A percentile compares a stretch with the other conserved stretches of the same genome.
Conservation (phyloP, 2,888 invertebrate genomes). For the Macrophya alboannulata region DNA sequence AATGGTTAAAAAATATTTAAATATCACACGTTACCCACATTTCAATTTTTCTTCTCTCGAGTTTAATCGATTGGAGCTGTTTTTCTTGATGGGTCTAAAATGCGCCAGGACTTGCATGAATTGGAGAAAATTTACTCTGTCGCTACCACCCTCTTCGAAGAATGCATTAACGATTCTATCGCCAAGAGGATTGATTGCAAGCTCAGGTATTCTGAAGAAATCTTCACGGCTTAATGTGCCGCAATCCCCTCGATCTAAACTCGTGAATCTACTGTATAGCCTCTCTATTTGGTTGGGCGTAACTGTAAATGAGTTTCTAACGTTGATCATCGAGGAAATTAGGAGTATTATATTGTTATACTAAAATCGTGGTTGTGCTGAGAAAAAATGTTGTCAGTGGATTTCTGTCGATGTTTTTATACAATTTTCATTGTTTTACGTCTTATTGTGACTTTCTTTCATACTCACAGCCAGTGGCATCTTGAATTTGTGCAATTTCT, state of each 20-base stretch:
- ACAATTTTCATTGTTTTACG: neutral
- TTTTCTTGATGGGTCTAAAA: slow-evolving; percentile 96
- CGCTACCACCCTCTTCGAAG: slow-evolving; percentile 93
- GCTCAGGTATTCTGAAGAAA: slow-evolving; percentile 97
- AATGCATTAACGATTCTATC: slow-evolving; percentile 99
- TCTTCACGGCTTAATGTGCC: slow-evolving; percentile 98
- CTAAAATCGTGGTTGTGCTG: neutral
- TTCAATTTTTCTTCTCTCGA: slow-evolving; percentile 96
- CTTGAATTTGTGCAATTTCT: slow-evolving; percentile 98
- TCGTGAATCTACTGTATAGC: slow-evolving; percentile 97
- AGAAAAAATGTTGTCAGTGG: neutral
- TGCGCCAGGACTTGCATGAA: slow-evolving; percentile 98
- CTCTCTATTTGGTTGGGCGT: slow-evolving; percentile 99
- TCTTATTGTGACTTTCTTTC: neutral
- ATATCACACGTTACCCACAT: slow-evolving; percentile 84
- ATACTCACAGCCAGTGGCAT: slow-evolving; percentile 98
- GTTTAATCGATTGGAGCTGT: slow-evolving; percentile 94
- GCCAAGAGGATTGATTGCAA: slow-evolving; percentile 99
- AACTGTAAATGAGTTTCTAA: slow-evolving; percentile 83
- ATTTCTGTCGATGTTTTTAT: neutral
- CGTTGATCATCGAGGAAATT: slow-evolving; percentile 20
- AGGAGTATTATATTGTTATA: slow-evolving; percentile 42
- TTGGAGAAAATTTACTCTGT: slow-evolving; percentile 97
- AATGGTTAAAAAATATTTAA: neutral
- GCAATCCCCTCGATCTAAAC: slow-evolving; percentile 97